Conservation (phyloP, 2,113 vertebrate genomes). For the Oryzias melastigma region DNA sequence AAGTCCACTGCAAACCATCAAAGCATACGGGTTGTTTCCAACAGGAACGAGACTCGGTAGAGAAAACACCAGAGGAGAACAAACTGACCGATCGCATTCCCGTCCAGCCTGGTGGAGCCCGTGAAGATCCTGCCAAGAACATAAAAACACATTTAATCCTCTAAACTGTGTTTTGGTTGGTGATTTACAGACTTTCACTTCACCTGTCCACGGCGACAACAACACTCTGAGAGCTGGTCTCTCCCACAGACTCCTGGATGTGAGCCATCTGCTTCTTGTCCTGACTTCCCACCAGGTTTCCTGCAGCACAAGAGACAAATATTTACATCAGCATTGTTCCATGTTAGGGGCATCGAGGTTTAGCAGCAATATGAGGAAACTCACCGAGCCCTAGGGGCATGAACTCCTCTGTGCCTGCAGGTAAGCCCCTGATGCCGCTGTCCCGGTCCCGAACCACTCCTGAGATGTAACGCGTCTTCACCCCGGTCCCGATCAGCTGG, state of each 20-base stretch:
- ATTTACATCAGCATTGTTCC: neutral
- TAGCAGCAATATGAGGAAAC: constrained; percentile 6
- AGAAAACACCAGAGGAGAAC: neutral
- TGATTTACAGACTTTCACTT: neutral
- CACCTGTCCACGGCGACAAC: constrained; percentile 97
- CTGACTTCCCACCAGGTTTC: constrained; percentile 87
- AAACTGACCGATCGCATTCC: constrained; percentile 91
- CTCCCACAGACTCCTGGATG: constrained; percentile 95
- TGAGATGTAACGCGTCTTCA: constrained; percentile 94
- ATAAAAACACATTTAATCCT: constrained; percentile 13
- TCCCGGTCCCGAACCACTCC: constrained; percentile 89
- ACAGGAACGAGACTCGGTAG: neutral
- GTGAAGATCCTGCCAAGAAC: constrained; percentile 88
- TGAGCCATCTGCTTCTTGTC: constrained; percentile 93
- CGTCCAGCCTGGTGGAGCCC: constrained; percentile 93
- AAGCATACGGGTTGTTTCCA: neutral
- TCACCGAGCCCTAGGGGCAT: constrained; percentile 92
- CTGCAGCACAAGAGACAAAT: constrained; percentile 67
- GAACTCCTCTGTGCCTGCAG: constrained; percentile 89
- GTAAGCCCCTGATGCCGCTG: constrained; percentile 80
- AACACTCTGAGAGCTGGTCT: constrained; percentile 97
- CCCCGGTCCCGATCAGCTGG: constrained; percentile 94
- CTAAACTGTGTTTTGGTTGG: neutral
- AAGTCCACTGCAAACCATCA: constrained; percentile 86
- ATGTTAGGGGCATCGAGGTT: neutral